Evolutionary conservation across 2,888 invertebrate species (phyloP).

Genomic region (Lapara coniferarum): DNA sequence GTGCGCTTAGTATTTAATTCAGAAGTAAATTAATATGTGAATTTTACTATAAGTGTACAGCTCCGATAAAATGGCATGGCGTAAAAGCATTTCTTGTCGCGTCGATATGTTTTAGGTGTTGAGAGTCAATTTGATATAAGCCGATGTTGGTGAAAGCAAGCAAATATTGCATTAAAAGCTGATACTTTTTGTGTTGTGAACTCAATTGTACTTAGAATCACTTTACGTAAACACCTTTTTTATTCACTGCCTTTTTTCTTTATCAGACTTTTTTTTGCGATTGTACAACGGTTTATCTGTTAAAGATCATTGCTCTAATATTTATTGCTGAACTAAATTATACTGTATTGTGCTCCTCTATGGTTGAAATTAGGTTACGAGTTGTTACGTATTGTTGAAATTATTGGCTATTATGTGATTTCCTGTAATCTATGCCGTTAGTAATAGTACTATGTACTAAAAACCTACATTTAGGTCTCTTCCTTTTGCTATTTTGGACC

Average conservation of each 20-base stretch:
- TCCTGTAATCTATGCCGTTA: slow-evolving; percentile 16
- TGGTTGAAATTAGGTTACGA: background rate
- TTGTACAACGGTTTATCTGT: slow-evolving; percentile 7
- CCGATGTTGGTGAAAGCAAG: too few species aligned
- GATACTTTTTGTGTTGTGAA: too few species aligned
- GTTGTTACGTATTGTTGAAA: slow-evolving; percentile 10
- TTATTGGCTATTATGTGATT: slow-evolving; percentile 18
- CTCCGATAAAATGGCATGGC: too few species aligned
- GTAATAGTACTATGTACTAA: slow-evolving; percentile 14
- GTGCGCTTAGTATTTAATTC: too few species aligned
- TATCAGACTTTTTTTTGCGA: background rate
- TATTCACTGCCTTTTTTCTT: background rate
- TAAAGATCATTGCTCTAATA: slow-evolving; percentile 16
- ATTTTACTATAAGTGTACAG: too few species aligned
- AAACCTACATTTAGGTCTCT: slow-evolving; percentile 14
- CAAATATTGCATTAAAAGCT: too few species aligned
- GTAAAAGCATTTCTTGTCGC: too few species aligned
- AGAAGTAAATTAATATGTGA: too few species aligned
- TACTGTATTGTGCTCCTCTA: background rate
- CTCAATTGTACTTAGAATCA: background rate
- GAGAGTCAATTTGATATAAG: too few species aligned
- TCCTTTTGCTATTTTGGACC: background rate
- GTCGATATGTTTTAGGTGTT: too few species aligned
- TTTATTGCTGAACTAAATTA: background rate
- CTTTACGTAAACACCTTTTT: slow-evolving; percentile 16